phyloP scores from a whole-genome alignment of 1,140 invertebrate genomes.

The Zaprionus nigranus region DNA sequence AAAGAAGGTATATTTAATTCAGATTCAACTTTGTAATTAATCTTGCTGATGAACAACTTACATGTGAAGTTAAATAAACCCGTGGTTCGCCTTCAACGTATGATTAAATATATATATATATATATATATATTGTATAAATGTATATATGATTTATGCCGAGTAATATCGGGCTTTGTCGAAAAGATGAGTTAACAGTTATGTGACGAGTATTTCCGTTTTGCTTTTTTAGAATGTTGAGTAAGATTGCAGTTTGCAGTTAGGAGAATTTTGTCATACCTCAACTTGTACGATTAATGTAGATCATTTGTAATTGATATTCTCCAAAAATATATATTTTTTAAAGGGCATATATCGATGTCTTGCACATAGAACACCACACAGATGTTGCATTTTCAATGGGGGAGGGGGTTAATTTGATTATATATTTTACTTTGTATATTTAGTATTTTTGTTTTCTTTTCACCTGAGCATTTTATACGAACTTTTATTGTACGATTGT shows the following conservation, averaged over 20 bases:
- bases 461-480: constrained; percentile 64
- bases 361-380: constrained; percentile 79
- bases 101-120: constrained; percentile 16
- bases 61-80: background rate
- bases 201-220: background rate
- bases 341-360: constrained; percentile 49
- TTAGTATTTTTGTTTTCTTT: constrained; percentile 29
- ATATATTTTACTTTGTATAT: constrained; percentile 28
- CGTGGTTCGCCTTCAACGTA: background rate
- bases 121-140: constrained; percentile 20
- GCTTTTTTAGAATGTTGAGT: background rate
- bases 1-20: background rate
- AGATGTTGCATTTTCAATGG: constrained; percentile 44
- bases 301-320: background rate
- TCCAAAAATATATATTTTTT: constrained; percentile 75
- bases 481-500: constrained; percentile 27
- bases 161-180: constrained; percentile 6
- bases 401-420: constrained; percentile 21
- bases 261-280: background rate
- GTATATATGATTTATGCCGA: constrained; percentile 21
- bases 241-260: too few species aligned
- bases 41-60: background rate
- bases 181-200: background rate
- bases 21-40: background rate
- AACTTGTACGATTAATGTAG: background rate